Percentiles rank a stretch among this genome's conserved stretches.
phyloP scores from a whole-genome alignment of 2,113 vertebrate species.

The Myrmophylax atrothorax region DNA sequence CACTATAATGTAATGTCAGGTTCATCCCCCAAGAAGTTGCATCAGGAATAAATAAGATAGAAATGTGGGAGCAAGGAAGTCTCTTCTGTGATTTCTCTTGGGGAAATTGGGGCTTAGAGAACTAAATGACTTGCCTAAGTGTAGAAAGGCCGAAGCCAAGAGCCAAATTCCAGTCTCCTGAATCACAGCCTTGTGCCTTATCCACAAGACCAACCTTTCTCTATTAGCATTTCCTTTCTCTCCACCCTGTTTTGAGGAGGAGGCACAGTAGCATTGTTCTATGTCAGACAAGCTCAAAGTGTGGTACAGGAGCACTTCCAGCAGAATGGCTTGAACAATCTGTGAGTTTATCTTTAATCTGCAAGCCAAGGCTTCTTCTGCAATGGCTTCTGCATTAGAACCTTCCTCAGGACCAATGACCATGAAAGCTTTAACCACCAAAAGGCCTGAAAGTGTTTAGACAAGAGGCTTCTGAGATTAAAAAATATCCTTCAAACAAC shows the following conservation, averaged over 20 bases:
- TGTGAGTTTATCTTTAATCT: constrained; percentile 23
- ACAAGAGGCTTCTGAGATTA: neutral
- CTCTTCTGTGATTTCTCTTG: neutral
- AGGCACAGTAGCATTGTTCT: constrained; percentile 17
- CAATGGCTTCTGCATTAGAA: neutral
- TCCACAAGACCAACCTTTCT: constrained; percentile 39
- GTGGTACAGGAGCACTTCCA: neutral
- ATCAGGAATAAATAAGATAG: constrained; percentile 9
- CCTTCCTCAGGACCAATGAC: neutral
- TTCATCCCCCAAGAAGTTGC: neutral
- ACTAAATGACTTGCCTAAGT: constrained; percentile 11
- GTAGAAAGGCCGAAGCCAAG: constrained; percentile 25
- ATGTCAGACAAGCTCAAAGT: neutral
- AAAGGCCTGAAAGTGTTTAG: neutral
- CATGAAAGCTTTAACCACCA: neutral
- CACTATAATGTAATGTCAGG: neutral
- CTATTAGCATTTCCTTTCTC: constrained; percentile 50
- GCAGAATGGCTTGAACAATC: neutral
- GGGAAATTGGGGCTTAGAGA: constrained; percentile 30
- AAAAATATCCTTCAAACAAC: neutral
- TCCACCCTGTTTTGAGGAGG: constrained; percentile 55
- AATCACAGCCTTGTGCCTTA: constrained; percentile 54
- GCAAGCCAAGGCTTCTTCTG: neutral
- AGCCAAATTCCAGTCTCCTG: constrained; percentile 40
- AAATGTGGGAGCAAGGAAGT: constrained; percentile 40